Base-by-base conservation (phyloP, 2,888 invertebrate genomes). In the Amphipoea lucens region DNA sequence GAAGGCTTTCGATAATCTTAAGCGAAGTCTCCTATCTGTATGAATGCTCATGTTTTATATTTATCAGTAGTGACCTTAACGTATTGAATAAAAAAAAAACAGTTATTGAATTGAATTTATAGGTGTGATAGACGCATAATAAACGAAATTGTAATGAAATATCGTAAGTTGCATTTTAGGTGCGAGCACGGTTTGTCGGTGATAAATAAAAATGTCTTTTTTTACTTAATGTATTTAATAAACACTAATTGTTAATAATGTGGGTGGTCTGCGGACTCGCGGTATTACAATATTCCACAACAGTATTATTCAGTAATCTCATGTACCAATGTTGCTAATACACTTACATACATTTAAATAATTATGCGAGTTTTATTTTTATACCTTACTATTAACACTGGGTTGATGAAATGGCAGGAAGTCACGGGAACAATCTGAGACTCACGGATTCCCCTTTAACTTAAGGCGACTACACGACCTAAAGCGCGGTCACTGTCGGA, bases 251-350 rank as follows among this genome's bases (percentile, higher is more conserved):
- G 94, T 94, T 94, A 94, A 91, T 84, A 87, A 90, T 87, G 91
- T 92, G 92, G 93, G 92, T 94, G 94, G 94, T 92, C 90, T 89
- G 91, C 88, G 90, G 87, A 90, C 90, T 92, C 91, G 91, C 91
- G 93, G 91, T 92, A 92, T 93, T 92, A 90, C 90, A 92, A 93
- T 95, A 95, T 92, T 94, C 95, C 94, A 95, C 93, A 91, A 93
- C 97, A 97, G 96, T 97, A 97, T 97, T 97, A 96, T 93, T 94
- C 96, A 95, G 95, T 96, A 96, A 96, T 96, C 95, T 96, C 94
- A 96, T 96, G 97, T 97, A 97, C 97, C 96, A 96, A 96, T 95
- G 96, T 97, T 96, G 96, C 96, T 97, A 96, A 96, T 96, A 97
- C 96, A 97, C 96, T 96, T 96, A 96, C 94, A 94, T 96, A 96